Evolutionary conservation across 2,797 vertebrate genomes (phyloP), one percentile per base, ranked within the genome.

Genomic region (Discoglossus pictus): DNA sequence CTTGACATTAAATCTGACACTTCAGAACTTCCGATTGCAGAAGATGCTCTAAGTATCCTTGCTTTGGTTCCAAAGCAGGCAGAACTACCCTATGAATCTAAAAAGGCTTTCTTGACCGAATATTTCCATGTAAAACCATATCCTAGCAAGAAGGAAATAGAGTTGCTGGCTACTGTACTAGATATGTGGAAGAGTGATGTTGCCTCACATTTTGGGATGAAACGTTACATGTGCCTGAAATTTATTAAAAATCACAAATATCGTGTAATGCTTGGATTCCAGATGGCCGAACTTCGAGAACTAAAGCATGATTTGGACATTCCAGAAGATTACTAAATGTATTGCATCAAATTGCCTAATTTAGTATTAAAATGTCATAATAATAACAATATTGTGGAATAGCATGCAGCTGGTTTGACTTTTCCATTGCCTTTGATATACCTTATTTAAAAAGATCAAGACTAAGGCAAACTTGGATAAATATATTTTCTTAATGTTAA

Each of bases 111-210:
- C 73, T 82, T 98, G 65, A 85, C 82, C 53, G 92, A 90, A 75
- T 99, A 99, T 82, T 99, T 98, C 75, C 91, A 99, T 46, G 52
- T 74, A 52, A 93, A 91, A 74, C 96, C 97, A 0, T 98, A 99
- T 65, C 85, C 93, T 1, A 87, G 81, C 72, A 93, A 91, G 78
- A 86, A 84, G n/a, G 97, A 99, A 79, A 60, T 91, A 2, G 82
- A 95, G 1, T 83, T 94, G 51, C 84, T 99, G 53, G 91, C 93
- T 56, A 84, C 42, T 16, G 86, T 90, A 51, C 77, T 99, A 0
- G 82, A 81, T 2, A 70, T 89, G 0, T 90, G 90, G 83, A 97
- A 93, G 74, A 78, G 88, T 0, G 97, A 98, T 13, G 77, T 99
- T 69, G 86, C 84, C 0, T 90, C 90, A 0, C 92, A 90, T 73